Base-by-base conservation (phyloP, 2,113 vertebrate genomes). In the Boleophthalmus pectinirostris region DNA sequence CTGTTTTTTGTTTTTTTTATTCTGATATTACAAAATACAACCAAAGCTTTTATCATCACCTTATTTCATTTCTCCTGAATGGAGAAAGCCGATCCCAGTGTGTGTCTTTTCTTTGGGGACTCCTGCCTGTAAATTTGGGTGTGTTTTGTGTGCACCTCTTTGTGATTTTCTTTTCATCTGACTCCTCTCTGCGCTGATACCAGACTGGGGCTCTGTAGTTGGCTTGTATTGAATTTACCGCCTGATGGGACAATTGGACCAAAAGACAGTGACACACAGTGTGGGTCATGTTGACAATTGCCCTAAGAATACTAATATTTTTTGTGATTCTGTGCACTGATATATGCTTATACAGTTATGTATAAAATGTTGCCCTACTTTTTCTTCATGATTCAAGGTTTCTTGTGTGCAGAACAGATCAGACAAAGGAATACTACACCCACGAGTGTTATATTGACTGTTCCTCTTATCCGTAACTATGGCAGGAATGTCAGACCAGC, bases 231-330 rank as follows among this genome's bases (percentile, higher is more conserved):
- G 72, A 75, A 77, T 77, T 78, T 69, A 45, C 70, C 2, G 24
- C 57, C 69, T 77, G 71, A 56, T 66, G 38, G 73, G 82, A 77
- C 68, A 67, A 47, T 25, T 58, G 66, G 56, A 73, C 66, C 61
- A 49, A 70, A 72, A 68, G 49, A 63, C 66, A 64, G 60, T 54
- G 57, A 73, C 63, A 49, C 25, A 38, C 70, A 66, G 69, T 15
- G 24, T 21, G 45, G 11, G 24, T 3, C 16, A 47, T 49, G 38
- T 35, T 65, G 35, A 53, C 60, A 80, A 20, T 1, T 24, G 65
- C 21, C 65, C 43, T 25, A 8, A 66, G 65, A 66, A 64, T 38
- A 64, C 33, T 61, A 61, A 61, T 61, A 61, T 64, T 18, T 64
- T n/a, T 10, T n/a, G 18, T 38, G n/a, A 43, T 24, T 46, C 21